Base-by-base conservation (phyloP, 2,888 invertebrate species). In the Xestoiulus laeticollis region DNA sequence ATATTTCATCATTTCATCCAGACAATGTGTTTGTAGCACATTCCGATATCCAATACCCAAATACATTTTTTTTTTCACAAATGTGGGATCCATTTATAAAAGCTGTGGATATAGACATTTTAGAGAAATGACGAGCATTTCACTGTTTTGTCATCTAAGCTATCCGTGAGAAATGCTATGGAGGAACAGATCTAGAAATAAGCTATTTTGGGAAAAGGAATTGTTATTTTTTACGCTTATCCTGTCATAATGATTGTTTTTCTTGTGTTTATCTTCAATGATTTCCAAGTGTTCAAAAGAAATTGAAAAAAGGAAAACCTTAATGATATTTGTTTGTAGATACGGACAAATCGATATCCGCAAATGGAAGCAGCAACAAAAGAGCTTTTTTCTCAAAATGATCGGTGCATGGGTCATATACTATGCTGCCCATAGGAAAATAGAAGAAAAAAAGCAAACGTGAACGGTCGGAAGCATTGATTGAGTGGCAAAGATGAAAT, bases 311-410 rank as follows among this genome's bases (percentile, higher is more conserved):
- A 68, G 68, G 68, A 68, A 68, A 68, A 26, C 68, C 68, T 68
- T 68, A 68, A 68, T 68, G 68, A 68, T 68, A 68, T 68, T 68
- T 68, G 68, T 68, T 68, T 68, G 68, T 68, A 68, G 68, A 68
- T 68, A 68, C 26, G 68, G 68, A 68, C 68, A 68, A 68, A 68
- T 68, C 68, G 26, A 68, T 68, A 68, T 68, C 68, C 68, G 68
- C 68, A 68, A 68, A 68, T 68, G 68, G 68, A 68, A 68, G 68
- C 26, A 8, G 68, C 26, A 68, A 68, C 68, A 68, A 68, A 68
- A 68, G 68, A 26, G 68, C 68, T 68, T 68, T 68, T 26, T 68
- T 68, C 68, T 26, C 68, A 10, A 68, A 68, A 68, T 68, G 68
- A 68, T 68, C 68, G 68, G 68, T 68, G 19, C 68, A 68, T 68